Percentiles rank a stretch among this genome's conserved stretches.
These are phyloP conservation scores for Recurvirostra avosetta DNA, from an alignment of 2,113 vertebrate genomes.

Conservation along the genomic window DNA sequence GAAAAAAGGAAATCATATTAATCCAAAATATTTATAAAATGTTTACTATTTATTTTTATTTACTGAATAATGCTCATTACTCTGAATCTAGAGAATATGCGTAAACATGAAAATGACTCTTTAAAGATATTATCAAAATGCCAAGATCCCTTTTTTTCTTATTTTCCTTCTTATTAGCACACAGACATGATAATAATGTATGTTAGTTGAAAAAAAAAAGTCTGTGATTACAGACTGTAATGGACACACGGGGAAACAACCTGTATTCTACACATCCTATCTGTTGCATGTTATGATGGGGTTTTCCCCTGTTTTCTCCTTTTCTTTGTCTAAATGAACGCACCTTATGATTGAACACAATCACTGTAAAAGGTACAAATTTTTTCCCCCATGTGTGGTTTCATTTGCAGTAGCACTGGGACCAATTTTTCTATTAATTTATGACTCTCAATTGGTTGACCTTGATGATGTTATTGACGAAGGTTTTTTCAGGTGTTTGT, in stretches of 20 bases:
- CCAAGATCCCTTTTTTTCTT: neutral
- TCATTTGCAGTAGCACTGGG: neutral
- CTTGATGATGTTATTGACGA: neutral
- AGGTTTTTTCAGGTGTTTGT: neutral
- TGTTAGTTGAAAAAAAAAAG: neutral
- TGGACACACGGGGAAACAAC: neutral
- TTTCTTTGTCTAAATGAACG: neutral
- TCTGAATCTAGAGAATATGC: neutral
- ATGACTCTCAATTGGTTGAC: neutral
- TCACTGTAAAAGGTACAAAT: accelerated
- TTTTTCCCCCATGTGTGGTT: accelerated
- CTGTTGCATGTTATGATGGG: neutral
- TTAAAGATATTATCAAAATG: neutral
- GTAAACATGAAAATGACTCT: neutral
- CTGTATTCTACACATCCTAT: neutral
- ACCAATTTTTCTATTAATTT: neutral
- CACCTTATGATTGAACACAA: neutral
- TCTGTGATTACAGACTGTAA: neutral
- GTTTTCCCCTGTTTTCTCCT: neutral
- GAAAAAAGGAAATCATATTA: neutral
- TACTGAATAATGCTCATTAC: neutral
- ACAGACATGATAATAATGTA: neutral
- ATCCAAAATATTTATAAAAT: neutral
- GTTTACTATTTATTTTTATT: neutral
- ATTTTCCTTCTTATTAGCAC: neutral